Evolutionary conservation across 2,113 vertebrate genomes (phyloP).

Genomic region (Glaucomys volans): DNA sequence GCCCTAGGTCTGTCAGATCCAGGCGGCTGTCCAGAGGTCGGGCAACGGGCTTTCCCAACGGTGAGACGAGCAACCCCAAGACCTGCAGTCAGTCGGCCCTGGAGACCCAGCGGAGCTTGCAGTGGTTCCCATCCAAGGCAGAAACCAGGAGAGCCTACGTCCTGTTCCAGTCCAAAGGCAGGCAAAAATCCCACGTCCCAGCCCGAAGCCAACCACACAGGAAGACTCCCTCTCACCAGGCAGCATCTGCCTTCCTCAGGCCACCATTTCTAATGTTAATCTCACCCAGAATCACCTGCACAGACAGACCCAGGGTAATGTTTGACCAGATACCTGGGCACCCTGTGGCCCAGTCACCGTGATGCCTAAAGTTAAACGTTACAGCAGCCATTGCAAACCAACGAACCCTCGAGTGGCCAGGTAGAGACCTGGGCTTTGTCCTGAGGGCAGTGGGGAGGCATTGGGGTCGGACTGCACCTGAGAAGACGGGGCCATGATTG

Average conservation of each 20-base stretch:
- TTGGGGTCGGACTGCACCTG: rapidly evolving
- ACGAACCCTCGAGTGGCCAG: rapidly evolving
- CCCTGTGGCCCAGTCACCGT: not conserved
- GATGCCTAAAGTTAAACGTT: not conserved
- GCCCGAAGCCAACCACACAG: too few relatives aligned
- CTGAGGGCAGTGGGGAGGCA: rapidly evolving
- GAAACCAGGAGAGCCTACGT: not conserved
- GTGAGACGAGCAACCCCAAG: too few relatives aligned
- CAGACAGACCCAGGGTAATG: not conserved
- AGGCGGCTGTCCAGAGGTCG: rapidly evolving
- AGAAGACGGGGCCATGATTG: rapidly evolving
- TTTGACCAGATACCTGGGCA: not conserved
- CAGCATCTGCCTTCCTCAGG: rapidly evolving
- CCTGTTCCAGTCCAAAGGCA: not conserved
- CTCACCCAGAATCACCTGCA: not conserved
- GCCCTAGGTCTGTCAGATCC: not conserved
- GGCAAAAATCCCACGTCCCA: rapidly evolving
- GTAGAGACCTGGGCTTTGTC: rapidly evolving
- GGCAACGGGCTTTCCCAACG: too few relatives aligned
- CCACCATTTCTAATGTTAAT: not conserved
- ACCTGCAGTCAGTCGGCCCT: too few relatives aligned
- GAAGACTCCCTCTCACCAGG: not conserved
- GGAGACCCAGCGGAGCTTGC: not conserved
- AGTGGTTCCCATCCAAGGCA: not conserved
- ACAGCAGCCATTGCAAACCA: rapidly evolving